phyloP scores from a whole-genome alignment of 2,113 vertebrate species.

The Clupea harengus region DNA sequence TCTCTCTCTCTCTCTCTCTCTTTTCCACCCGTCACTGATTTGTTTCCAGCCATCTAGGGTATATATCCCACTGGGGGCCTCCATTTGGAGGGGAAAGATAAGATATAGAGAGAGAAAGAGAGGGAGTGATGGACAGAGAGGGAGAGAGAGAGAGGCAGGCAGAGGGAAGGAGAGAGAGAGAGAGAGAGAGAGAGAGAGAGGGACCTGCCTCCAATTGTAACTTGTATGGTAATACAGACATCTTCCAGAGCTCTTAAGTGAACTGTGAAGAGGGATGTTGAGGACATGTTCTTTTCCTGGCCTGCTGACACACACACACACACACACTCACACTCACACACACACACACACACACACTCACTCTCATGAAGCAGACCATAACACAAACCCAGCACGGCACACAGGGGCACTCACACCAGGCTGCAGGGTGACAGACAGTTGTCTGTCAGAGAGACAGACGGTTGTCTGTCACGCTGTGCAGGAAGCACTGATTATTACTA shows the following conservation, averaged over 20 bases:
- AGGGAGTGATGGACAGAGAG: constrained; percentile 5
- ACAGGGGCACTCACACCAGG: constrained; percentile 63
- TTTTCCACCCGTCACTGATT: constrained; percentile 29
- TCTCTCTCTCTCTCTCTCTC: constrained; percentile 21
- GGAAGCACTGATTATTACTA: neutral
- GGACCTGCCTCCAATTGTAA: neutral
- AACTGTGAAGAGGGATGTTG: neutral
- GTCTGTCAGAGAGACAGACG: neutral
- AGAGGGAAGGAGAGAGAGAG: neutral
- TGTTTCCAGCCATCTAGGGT: constrained; percentile 42
- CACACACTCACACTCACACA: constrained; percentile 29
- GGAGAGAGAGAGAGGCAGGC: neutral
- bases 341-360: constrained; percentile 35
- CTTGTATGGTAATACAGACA: neutral
- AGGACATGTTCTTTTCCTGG: neutral
- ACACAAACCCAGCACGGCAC: constrained; percentile 52
- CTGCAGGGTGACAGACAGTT: constrained; percentile 33
- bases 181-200: neutral
- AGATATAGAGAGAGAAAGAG: constrained; percentile 39
- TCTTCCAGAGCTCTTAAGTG: neutral
- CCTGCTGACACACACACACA: constrained; percentile 10
- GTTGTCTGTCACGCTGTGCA: neutral
- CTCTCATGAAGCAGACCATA: neutral
- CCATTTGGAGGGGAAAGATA: constrained; percentile 34
- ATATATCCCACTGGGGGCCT: constrained; percentile 21